phyloP scores from a whole-genome alignment of 2,113 vertebrate species.

The Dascyllus trimaculatus region DNA sequence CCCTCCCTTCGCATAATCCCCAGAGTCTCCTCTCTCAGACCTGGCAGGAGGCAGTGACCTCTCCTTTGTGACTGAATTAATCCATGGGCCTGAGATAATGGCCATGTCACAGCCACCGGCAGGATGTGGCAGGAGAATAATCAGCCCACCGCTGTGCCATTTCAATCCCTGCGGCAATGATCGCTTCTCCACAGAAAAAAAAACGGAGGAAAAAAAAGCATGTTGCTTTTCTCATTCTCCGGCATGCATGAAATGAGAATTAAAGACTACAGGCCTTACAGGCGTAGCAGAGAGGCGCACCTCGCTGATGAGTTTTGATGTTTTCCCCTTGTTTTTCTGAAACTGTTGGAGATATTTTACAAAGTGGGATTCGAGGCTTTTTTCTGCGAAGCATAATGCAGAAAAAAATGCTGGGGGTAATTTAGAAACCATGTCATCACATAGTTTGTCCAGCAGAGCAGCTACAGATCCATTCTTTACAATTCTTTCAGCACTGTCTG shows the following conservation, averaged over 20 bases:
- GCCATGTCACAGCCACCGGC: constrained; percentile 63
- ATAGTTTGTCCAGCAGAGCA: no score
- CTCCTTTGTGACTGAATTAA: constrained; percentile 76
- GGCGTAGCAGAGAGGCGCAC: background rate
- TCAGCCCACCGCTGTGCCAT: constrained; percentile 54
- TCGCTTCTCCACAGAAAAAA: constrained; percentile 31
- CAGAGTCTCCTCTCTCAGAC: constrained; percentile 50
- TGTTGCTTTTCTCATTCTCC: constrained; percentile 18
- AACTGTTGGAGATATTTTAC: background rate
- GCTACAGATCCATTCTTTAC: no score
- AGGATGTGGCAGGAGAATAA: constrained; percentile 65
- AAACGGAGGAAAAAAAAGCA: background rate
- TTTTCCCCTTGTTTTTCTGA: background rate
- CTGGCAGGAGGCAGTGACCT: constrained; percentile 69
- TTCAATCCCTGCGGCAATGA: constrained; percentile 53
- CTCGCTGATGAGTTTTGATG: constrained; percentile 25
- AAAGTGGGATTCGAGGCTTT: background rate
- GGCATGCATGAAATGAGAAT: constrained; percentile 48
- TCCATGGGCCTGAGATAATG: constrained; percentile 70
- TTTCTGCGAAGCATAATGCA: background rate
- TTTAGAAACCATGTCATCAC: no score
- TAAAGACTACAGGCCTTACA: constrained; percentile 27
- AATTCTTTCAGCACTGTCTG: no score
- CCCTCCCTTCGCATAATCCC: constrained; percentile 44
- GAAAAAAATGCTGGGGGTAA: no score